Evolutionary conservation across 1,140 invertebrate species (phyloP), one percentile per base, ranked within the genome.

Genomic region (Drosophila parvula): DNA sequence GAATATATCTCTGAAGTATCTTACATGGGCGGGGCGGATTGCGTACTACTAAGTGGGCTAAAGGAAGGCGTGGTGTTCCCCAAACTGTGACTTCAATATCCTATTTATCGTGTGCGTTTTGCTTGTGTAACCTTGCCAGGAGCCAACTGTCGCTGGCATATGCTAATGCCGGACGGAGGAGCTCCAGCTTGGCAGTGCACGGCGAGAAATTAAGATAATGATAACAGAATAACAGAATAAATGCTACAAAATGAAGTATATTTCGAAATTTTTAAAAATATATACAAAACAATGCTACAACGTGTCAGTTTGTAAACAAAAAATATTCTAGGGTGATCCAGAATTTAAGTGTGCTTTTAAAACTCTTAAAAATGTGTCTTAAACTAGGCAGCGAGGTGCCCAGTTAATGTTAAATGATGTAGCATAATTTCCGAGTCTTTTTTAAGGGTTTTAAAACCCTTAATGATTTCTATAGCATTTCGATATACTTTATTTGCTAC

Each of bases 101-200:
- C 81, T 81, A 86, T 81, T 81, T 81, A 81, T 85, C 75, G 64
- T 78, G 34, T 69, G 67, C 68, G 69, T 62, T 62, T 56, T 88
- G 83, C 82, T 86, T 86, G 71, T 86, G 82, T 88, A 86, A 82
- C 76, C 68, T 65, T 64, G 71, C 38, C 79, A 56, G 62, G 41
- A 67, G 44, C 68, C 68, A 57, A 81, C 81, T 74, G 76, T 65
- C 67, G 48, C 65, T 83, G 83, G 79, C 79, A 83, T 89, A 88
- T 88, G 83, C 79, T 79, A 83, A 89, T 88, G 79, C 48, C 71
- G 27, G 41, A 51, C 57, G 41, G 22, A 70, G 61, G 48, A 62
- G 44, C 69, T 59, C 36, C 48, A 18, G 78, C 43, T 43, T 56
- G 16, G 32, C 18, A 4, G n/a, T 47, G 22, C 75, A 78, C 74